Conservation (phyloP, 1,140 invertebrate genomes). For the Kradibia gibbosae region DNA sequence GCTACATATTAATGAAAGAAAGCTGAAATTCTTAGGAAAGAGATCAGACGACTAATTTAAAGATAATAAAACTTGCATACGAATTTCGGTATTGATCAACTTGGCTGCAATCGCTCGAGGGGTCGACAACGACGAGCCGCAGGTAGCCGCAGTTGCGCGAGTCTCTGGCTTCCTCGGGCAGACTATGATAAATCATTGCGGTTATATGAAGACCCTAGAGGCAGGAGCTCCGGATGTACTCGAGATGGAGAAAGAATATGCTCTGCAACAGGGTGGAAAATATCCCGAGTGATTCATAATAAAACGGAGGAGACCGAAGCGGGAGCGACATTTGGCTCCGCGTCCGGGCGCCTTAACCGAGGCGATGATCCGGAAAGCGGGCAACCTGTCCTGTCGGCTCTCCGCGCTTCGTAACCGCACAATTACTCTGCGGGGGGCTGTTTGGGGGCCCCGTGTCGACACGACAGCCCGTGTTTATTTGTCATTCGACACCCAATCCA, state of each 20-base stretch:
- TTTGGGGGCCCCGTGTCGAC: conserved; percentile 50
- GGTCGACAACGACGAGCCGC: background rate
- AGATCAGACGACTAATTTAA: background rate
- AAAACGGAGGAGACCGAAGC: conserved; percentile 8
- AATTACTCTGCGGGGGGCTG: conserved; percentile 64
- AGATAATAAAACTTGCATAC: background rate
- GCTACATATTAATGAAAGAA: background rate
- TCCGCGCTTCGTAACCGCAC: conserved; percentile 50
- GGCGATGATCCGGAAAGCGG: conserved; percentile 64
- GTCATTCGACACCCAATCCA: conserved; percentile 60
- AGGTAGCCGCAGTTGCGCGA: background rate
- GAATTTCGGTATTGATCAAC: background rate
- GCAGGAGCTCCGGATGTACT: background rate
- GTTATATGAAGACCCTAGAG: background rate
- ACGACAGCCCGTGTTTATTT: conserved; percentile 61
- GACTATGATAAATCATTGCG: conserved; percentile 13
- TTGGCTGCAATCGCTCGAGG: background rate
- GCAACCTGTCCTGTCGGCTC: conserved; percentile 59
- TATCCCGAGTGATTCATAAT: conserved; percentile 34
- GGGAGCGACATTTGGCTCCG: conserved; percentile 50
- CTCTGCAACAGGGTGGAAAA: background rate
- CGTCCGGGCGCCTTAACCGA: conserved; percentile 3
- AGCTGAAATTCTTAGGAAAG: background rate
- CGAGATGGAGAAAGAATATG: background rate
- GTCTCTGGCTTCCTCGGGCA: background rate